Evolutionary conservation across 2,888 invertebrate species (phyloP).

Genomic region (Entomobrya proxima): DNA sequence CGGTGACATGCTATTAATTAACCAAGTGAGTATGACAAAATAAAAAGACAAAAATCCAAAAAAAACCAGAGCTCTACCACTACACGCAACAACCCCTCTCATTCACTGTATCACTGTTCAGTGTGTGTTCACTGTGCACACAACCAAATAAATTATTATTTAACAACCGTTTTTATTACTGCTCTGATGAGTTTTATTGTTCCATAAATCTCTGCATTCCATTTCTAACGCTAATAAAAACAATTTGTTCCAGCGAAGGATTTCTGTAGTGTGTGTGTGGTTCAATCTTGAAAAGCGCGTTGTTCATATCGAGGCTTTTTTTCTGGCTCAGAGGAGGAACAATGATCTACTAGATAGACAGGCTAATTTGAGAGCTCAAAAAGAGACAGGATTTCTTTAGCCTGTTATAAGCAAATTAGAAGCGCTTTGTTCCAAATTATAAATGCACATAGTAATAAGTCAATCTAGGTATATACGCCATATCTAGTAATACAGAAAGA

Average conservation of each 20-base stretch:
- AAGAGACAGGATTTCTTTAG: not conserved
- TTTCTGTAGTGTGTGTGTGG: not conserved
- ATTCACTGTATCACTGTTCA: no score
- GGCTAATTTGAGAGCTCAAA: no score
- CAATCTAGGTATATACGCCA: not conserved
- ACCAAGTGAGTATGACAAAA: no score
- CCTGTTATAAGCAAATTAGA: conserved; percentile 37
- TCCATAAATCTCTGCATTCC: conserved; percentile 45
- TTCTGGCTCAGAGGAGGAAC: no score
- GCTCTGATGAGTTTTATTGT: conserved; percentile 54
- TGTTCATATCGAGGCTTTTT: no score
- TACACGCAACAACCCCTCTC: no score
- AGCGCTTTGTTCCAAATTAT: conserved; percentile 41
- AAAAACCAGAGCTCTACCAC: no score
- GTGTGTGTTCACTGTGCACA: not conserved
- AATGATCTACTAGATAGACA: no score
- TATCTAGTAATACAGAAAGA: not conserved
- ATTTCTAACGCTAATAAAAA: conserved; percentile 39
- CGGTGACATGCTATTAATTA: no score
- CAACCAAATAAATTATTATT: conserved; percentile 53
- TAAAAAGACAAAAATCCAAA: not conserved
- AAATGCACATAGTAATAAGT: conserved; percentile 19
- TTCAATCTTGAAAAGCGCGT: no score
- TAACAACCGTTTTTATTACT: conserved; percentile 49
- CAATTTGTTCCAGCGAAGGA: conserved; percentile 45